Percentiles rank a stretch among this genome's conserved stretches.
These are phyloP conservation scores for Scolanthus callimorphus DNA, from an alignment of 92 coral and sea anemone genomes.

Conservation along the genomic window DNA sequence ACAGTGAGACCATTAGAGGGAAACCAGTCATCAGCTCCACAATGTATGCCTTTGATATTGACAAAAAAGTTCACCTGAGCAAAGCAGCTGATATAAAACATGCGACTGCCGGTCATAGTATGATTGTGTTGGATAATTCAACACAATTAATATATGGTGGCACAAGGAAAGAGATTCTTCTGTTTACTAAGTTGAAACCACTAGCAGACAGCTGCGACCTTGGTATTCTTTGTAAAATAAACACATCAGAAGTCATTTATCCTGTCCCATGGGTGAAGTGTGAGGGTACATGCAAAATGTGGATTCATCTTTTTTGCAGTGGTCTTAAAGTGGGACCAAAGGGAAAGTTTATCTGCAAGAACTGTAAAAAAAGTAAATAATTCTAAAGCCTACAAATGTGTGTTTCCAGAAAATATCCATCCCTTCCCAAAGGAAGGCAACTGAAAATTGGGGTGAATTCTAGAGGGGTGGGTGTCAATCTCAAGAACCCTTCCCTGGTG, in stretches of 20 bases:
- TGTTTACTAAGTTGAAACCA: conserved; percentile 16
- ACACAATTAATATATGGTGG: conserved; percentile 31
- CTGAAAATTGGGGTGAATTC: no score
- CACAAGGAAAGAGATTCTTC: conserved; percentile 17
- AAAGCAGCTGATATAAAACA: background rate
- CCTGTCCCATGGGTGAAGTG: conserved; percentile 35
- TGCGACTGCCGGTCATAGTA: conserved; percentile 36
- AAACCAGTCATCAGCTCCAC: conserved; percentile 14
- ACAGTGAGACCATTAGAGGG: background rate
- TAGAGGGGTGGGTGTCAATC: no score
- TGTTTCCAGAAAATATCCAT: no score
- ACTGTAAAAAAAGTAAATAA: conserved; percentile 18
- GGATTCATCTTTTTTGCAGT: conserved; percentile 28
- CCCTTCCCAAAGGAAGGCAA: no score
- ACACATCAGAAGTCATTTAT: conserved; percentile 13
- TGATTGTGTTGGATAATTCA: conserved; percentile 16
- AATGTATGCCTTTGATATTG: conserved; percentile 16
- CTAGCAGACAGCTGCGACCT: conserved; percentile 34
- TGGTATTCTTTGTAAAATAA: conserved; percentile 13
- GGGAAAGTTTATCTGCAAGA: conserved; percentile 25
- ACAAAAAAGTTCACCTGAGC: conserved; percentile 8
- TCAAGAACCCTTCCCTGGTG: no score
- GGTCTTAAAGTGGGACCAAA: conserved; percentile 20
- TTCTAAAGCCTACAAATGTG: no score
- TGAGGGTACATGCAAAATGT: conserved; percentile 21